Evolutionary conservation across 2,113 vertebrate genomes (phyloP), one percentile per base, ranked within the genome.

Genomic region (Coptodon bakossiorum): DNA sequence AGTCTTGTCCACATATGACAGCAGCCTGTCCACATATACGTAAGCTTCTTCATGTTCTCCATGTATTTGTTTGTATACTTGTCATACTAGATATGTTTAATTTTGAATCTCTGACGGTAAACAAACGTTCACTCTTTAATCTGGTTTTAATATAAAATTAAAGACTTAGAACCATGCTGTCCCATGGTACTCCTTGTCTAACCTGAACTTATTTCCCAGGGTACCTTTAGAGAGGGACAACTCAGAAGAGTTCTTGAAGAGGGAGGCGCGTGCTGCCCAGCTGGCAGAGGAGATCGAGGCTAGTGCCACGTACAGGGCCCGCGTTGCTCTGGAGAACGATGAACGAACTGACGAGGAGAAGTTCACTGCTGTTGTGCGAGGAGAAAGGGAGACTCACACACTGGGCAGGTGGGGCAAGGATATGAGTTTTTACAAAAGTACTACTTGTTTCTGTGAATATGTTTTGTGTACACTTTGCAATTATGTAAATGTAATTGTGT

Each of bases 201-300:
- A 90, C 94, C 78, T 90, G 79, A 43, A 6, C 54, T 83, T 27
- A 5, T 71, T 78, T 86, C 91, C 88, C 94, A 99, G 98, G 82
- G 98, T 99, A 87, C 98, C 99, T 82, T 96, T 99, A 95, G 99
- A 99, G 96, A 97, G 98, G 88, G 98, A 99, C 96, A 98, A 98
- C 95, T 99, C 99, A 0, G 99, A 99, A 94, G 99, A 99, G 96
- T 99, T 98, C 96, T 97, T 98, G 92, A 99, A 99, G 96, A 97
- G 98, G 73, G 98, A 99, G 96, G 98, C 98, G 48, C 98, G 99
- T 88, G 99, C 98, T 86, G 97, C 98, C 86, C 98, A 98, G 94
- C 97, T 99, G 96, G 99, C 99, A n/a, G 98, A 99, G 93, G 99
- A 99, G 96, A 99, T 99, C 59, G 98, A 99, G 96, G 98, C 98